Percentiles rank a stretch among this genome's conserved stretches.
phyloP scores from a whole-genome alignment of 2,113 vertebrate species.

The Boulengeromyrus knoepffleri region DNA sequence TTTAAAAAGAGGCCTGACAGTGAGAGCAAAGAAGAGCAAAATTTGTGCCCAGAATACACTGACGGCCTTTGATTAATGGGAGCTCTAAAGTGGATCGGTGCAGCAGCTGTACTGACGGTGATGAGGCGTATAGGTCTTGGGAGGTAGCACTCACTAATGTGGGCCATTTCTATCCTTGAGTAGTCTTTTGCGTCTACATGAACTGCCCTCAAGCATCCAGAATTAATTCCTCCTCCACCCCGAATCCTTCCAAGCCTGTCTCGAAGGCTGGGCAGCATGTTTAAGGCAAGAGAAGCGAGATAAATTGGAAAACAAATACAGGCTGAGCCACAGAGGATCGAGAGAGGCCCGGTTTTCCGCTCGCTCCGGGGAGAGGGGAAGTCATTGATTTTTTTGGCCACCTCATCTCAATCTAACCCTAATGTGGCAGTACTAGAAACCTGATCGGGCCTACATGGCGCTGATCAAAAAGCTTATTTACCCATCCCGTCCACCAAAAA shows the following conservation, averaged over 20 bases:
- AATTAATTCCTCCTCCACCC: not conserved
- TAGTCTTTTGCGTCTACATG: not conserved
- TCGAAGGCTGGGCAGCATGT: not conserved
- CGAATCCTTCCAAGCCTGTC: not conserved
- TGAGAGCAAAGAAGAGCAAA: not conserved
- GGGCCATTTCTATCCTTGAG: not conserved
- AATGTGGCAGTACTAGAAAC: constrained; percentile 3
- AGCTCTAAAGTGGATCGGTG: not conserved
- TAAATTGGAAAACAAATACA: constrained; percentile 15
- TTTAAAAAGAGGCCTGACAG: not conserved
- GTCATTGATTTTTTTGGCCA: not conserved
- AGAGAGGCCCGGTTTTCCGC: not conserved
- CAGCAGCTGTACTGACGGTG: not conserved
- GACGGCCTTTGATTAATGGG: constrained; percentile 1
- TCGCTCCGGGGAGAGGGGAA: not conserved
- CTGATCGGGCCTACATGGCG: not conserved
- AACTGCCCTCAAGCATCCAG: not conserved
- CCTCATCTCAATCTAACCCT: not conserved
- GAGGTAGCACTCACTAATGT: not conserved
- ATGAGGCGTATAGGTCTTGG: too few species aligned
- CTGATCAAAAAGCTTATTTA: constrained; percentile 10
- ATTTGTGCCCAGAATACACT: not conserved
- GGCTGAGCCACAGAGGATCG: not conserved
- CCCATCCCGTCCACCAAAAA: not conserved
- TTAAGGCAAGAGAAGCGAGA: not conserved